Percentiles rank a stretch among this genome's conserved stretches.
Conservation (phyloP, 1,140 invertebrate species). For the Trypoxylus dichotomus region DNA sequence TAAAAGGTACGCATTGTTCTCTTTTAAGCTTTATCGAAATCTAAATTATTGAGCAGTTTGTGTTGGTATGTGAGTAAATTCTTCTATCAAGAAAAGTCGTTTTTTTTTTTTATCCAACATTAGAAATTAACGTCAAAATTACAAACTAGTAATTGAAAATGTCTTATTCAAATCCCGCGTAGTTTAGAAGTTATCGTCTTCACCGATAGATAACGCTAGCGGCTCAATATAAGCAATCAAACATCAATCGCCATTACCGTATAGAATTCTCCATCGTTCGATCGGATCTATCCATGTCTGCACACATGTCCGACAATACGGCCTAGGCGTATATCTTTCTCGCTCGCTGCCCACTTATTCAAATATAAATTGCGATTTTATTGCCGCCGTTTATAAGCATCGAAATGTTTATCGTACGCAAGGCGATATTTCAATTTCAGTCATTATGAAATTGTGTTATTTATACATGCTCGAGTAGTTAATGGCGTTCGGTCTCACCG, state of each 20-base stretch:
- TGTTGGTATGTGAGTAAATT: no score
- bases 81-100: no score
- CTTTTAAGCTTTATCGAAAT: no score
- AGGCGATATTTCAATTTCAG: conserved; percentile 11
- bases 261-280: not conserved
- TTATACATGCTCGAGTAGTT: conserved; percentile 6
- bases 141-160: no score
- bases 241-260: not conserved
- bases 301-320: not conserved
- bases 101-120: no score
- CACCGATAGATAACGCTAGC: not conserved
- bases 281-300: not conserved
- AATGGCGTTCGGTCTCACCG: conserved; percentile 19
- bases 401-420: conserved; percentile 13
- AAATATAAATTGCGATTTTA: conserved; percentile 20
- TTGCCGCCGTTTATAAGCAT: conserved; percentile 14
- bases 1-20: no score
- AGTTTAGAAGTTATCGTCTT: not conserved
- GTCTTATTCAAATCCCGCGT: not conserved
- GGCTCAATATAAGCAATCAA: not conserved
- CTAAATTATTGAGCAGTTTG: no score
- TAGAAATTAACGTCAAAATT: no score
- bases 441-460: conserved; percentile 19
- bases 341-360: conserved; percentile 1
- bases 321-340: not conserved